phyloP scores from a whole-genome alignment of 1,140 invertebrate genomes.

The Andricus grossulariae region DNA sequence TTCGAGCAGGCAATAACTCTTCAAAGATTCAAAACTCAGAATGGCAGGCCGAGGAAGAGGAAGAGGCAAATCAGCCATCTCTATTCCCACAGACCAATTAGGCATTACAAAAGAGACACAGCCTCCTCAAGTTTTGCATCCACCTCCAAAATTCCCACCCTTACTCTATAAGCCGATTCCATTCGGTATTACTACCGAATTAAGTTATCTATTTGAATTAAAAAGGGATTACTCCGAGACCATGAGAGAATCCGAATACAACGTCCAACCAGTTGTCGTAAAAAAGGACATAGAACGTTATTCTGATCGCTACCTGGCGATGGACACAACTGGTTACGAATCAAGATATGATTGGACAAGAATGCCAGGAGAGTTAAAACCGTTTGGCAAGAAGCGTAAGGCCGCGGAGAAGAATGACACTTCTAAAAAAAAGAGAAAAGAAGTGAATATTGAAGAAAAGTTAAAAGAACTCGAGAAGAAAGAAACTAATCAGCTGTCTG shows the following conservation, averaged over 20 bases:
- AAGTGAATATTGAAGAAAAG: conserved; percentile 72
- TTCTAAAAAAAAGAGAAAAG: conserved; percentile 56
- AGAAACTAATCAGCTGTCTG: conserved; percentile 72
- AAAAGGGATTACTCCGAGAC: conserved; percentile 79
- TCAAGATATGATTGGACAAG: conserved; percentile 76
- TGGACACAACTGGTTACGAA: conserved; percentile 69
- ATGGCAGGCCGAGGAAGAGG: conserved; percentile 75
- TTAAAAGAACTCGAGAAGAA: conserved; percentile 80
- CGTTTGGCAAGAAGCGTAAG: conserved; percentile 66
- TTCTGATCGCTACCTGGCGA: conserved; percentile 80
- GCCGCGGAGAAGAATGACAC: conserved; percentile 46
- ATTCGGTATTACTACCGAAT: conserved; percentile 72
- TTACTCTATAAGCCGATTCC: conserved; percentile 79
- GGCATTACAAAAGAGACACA: conserved; percentile 79
- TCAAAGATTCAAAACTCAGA: conserved; percentile 23
- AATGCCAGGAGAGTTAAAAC: conserved; percentile 78
- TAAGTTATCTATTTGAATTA: conserved; percentile 78
- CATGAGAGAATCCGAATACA: conserved; percentile 76
- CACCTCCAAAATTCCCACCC: conserved; percentile 82
- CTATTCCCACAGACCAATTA: conserved; percentile 81
- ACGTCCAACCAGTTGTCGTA: conserved; percentile 71
- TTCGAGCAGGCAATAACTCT: neutral
- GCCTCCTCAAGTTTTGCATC: conserved; percentile 79
- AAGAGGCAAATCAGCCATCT: conserved; percentile 74
- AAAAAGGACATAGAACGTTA: conserved; percentile 81